A percentile compares a stretch with the other conserved stretches of the same genome.
Conservation (phyloP, 2,113 vertebrate genomes). For the Mustelus asterias region DNA sequence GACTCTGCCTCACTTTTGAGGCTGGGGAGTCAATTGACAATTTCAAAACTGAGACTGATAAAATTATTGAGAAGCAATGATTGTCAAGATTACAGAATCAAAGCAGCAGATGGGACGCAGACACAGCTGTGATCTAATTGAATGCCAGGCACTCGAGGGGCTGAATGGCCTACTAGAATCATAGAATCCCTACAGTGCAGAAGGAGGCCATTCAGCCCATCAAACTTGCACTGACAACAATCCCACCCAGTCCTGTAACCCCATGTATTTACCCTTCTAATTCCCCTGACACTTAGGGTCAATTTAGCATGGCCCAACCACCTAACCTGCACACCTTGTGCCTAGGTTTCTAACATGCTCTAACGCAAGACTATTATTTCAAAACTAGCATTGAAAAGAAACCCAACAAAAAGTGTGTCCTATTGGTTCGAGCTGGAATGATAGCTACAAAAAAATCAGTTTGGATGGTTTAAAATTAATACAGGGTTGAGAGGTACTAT, state of each 20-base stretch:
- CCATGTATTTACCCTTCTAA: too few relatives aligned
- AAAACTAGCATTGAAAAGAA: not conserved
- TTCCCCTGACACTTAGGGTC: too few relatives aligned
- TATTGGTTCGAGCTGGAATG: too few relatives aligned
- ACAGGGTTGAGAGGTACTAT: not conserved
- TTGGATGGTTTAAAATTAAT: not conserved
- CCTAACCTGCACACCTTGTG: too few relatives aligned
- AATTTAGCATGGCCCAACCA: too few relatives aligned
- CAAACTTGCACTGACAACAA: too few relatives aligned
- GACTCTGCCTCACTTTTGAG: too few relatives aligned
- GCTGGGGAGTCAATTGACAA: too few relatives aligned
- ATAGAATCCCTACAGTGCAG: too few relatives aligned
- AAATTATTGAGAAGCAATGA: not conserved
- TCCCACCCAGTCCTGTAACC: too few relatives aligned
- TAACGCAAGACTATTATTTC: not conserved
- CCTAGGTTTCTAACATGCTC: not conserved
- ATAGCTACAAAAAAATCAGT: not conserved
- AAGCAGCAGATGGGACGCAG: not conserved
- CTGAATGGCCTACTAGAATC: not conserved
- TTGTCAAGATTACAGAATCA: not conserved
- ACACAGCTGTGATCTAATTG: not conserved
- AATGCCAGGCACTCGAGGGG: not conserved
- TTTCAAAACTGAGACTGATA: not conserved
- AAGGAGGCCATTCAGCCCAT: too few relatives aligned
- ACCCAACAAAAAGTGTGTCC: not conserved